phyloP scores from a whole-genome alignment of 2,113 vertebrate genomes.

The Delphinapterus leucas region DNA sequence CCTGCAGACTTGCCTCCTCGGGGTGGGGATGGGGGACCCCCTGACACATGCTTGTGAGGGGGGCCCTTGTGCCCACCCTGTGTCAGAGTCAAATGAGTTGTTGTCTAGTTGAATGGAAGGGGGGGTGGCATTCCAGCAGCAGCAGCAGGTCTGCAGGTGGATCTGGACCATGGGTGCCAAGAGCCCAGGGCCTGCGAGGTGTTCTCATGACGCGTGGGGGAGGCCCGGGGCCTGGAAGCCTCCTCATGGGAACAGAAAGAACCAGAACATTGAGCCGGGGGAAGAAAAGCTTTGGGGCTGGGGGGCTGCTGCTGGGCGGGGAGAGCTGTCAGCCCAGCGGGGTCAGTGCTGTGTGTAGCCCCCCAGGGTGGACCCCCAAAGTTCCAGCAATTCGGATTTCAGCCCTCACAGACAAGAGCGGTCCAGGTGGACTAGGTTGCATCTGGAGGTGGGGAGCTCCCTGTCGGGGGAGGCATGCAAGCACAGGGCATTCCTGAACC shows the following conservation, averaged over 20 bases:
- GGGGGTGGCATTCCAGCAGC: neutral
- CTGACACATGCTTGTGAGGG: neutral
- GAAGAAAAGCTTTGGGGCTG: neutral
- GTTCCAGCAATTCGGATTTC: neutral
- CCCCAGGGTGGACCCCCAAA: rapidly evolving
- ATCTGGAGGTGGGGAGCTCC: neutral
- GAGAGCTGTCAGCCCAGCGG: neutral
- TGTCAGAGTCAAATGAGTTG: neutral
- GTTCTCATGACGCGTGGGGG: rapidly evolving
- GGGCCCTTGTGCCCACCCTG: neutral
- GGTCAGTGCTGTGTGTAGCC: neutral
- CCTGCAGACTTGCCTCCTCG: neutral
- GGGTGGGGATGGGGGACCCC: neutral
- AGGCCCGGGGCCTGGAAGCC: neutral
- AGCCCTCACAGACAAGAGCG: rapidly evolving
- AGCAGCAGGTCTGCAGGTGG: neutral
- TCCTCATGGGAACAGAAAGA: neutral
- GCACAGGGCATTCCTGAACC: neutral
- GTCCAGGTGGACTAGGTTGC: rapidly evolving
- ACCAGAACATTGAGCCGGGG: neutral
- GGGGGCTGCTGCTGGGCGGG: neutral
- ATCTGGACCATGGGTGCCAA: rapidly evolving
- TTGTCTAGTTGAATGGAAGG: neutral
- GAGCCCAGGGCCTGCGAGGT: neutral
- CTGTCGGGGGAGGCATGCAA: neutral